Base-by-base conservation (phyloP, 2,797 vertebrate genomes). In the Enteromius radiatus region DNA sequence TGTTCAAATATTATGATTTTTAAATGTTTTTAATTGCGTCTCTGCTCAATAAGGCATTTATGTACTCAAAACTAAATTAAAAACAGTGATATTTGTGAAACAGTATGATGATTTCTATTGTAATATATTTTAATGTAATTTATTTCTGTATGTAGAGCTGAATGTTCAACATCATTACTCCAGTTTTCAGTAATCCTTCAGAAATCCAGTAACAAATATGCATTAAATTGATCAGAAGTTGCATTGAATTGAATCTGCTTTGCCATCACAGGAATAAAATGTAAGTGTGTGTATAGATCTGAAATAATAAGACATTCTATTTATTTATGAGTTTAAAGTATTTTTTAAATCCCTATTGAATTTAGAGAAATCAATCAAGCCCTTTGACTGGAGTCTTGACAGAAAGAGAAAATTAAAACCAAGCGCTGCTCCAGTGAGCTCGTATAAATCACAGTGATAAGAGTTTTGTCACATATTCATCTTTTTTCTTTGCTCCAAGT, bases 391-490 rank as follows among this genome's bases (percentile, higher is more conserved):
- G 11, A 61, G 61, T 31, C 14, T 31, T 61, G 59, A 61, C 61
- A 31, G 28, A 63, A 31, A 63, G 26, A 31, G 14, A 63, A 17
- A 63, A 17, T 63, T 31, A 17, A 63, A 63, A 9, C 61, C 6
- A 9, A 63, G 19, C 4, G 28, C 26, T 31, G 26, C 61, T 63
- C 61, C 61, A 9, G 43, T 70, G 41, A 56, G 36, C 38, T 49
- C 21, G 49, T 84, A 74, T 83, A 83, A 75, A 83, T 74, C 76
- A 68, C 26, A 63, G 28, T 31, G 61, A 63, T 28, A 63, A 17
- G 61, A 31, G 14, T 63, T 31, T 63, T 63, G 26, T 63, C 59
- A 17, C 59, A 63, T 7, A 17, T 63, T 63, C 28, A 31, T 63
- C n/a, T 49, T 43, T 45, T 47, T 43, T 33, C 26, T 33, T 23